These are phyloP conservation scores for Phyllopteryx taeniolatus DNA, from an alignment of 2,113 vertebrate genomes.

Conservation along the genomic window DNA sequence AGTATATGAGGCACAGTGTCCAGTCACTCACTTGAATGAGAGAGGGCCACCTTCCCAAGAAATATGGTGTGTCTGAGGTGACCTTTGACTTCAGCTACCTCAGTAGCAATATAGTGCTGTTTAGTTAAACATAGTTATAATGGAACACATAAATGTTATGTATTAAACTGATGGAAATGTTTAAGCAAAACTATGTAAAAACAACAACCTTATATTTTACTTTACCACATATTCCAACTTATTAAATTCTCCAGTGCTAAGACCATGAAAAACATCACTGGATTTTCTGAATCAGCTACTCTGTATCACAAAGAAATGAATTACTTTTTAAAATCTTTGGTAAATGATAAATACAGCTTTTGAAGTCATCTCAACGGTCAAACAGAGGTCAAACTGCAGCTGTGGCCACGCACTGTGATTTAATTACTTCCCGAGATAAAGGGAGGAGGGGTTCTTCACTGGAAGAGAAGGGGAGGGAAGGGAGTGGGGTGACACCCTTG, in stretches of 20 bases:
- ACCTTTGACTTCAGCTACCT: too few relatives aligned
- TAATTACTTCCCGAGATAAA: slow-evolving; percentile 36
- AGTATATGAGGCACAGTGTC: too few relatives aligned
- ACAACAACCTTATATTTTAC: background rate
- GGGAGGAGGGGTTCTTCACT: slow-evolving; percentile 14
- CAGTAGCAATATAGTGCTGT: too few relatives aligned
- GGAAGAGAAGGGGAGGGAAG: slow-evolving; percentile 1
- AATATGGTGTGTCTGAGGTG: too few relatives aligned
- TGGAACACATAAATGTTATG: too few relatives aligned
- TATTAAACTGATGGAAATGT: too few relatives aligned
- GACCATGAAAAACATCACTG: background rate
- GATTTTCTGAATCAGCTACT: background rate
- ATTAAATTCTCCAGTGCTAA: background rate
- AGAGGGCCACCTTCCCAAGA: too few relatives aligned
- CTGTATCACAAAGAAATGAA: background rate
- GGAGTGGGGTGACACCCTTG: background rate
- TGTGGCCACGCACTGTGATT: slow-evolving; percentile 32
- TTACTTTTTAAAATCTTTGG: background rate
- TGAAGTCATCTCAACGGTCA: background rate
- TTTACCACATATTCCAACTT: background rate
- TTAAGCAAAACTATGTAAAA: too few relatives aligned
- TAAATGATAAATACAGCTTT: slow-evolving; percentile 1
- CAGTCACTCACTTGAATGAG: too few relatives aligned
- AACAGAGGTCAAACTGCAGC: slow-evolving; percentile 22
- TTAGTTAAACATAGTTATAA: too few relatives aligned